A percentile compares a stretch with the other conserved stretches of the same genome.
Evolutionary conservation across 2,113 vertebrate genomes (phyloP).

Genomic region (Lathamus discolor): DNA sequence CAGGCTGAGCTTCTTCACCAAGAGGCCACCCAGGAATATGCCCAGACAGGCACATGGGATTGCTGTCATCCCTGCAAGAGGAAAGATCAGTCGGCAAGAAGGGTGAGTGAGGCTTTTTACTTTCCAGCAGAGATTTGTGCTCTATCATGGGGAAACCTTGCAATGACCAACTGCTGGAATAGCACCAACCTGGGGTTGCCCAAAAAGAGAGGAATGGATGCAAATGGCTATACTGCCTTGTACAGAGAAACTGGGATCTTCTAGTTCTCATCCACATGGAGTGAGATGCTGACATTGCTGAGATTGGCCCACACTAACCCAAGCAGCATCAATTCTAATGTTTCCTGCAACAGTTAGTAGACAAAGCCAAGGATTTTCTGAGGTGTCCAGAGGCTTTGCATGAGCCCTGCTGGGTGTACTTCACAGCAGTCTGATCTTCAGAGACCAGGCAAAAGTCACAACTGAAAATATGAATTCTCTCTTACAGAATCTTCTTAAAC

Average conservation of each 20-base stretch:
- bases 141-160: neutral
- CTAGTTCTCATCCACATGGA: neutral
- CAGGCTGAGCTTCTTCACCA: slow-evolving; percentile 97
- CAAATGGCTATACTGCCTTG: neutral
- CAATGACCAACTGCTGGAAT: neutral
- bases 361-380: neutral
- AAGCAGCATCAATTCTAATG: neutral
- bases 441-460: neutral
- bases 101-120: neutral
- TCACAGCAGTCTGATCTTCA: neutral
- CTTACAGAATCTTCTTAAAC: neutral
- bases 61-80: slow-evolving; percentile 90
- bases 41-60: slow-evolving; percentile 96
- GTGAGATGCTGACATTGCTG: neutral
- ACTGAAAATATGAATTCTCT: neutral
- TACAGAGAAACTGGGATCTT: neutral
- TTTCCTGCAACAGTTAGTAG: neutral
- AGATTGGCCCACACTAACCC: neutral
- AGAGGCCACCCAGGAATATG: slow-evolving; percentile 94
- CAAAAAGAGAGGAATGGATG: neutral
- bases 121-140: neutral
- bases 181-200: neutral
- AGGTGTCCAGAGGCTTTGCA: neutral
- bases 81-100: neutral
- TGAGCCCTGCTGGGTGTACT: neutral